These are phyloP conservation scores for Achatina immaculata DNA, from an alignment of 1,140 invertebrate genomes.

Conservation along the genomic window DNA sequence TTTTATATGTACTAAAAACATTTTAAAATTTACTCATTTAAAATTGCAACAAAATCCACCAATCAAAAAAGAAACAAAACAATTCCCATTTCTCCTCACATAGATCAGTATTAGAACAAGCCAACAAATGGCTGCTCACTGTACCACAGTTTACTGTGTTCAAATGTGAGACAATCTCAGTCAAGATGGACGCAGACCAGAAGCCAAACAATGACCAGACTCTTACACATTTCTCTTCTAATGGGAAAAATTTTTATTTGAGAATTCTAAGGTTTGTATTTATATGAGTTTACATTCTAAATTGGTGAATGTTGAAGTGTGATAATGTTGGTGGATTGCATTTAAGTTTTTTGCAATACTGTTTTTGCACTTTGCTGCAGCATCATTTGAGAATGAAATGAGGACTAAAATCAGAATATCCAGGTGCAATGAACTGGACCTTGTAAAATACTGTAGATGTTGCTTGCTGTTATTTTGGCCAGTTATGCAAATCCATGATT, in stretches of 20 bases:
- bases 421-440: no score
- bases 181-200: conserved; percentile 46
- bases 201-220: conserved; percentile 42
- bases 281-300: neutral
- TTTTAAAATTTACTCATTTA: conserved; percentile 26
- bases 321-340: neutral
- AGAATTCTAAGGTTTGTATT: conserved; percentile 52
- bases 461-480: no score
- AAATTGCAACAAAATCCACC: conserved; percentile 49
- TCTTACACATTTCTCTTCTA: conserved; percentile 44
- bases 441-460: no score
- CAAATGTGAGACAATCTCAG: no score
- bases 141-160: no score
- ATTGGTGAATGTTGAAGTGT: neutral
- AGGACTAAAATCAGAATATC: no score
- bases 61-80: conserved; percentile 53
- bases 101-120: no score
- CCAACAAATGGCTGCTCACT: no score
- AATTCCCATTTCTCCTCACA: conserved; percentile 51
- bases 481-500: no score
- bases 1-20: neutral
- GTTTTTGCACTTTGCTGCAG: no score
- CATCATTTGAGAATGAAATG: no score
- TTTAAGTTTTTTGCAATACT: neutral
- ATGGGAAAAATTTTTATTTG: conserved; percentile 51